phyloP scores from a whole-genome alignment of 2,113 vertebrate species.

The Mesembrinibis cayennensis region DNA sequence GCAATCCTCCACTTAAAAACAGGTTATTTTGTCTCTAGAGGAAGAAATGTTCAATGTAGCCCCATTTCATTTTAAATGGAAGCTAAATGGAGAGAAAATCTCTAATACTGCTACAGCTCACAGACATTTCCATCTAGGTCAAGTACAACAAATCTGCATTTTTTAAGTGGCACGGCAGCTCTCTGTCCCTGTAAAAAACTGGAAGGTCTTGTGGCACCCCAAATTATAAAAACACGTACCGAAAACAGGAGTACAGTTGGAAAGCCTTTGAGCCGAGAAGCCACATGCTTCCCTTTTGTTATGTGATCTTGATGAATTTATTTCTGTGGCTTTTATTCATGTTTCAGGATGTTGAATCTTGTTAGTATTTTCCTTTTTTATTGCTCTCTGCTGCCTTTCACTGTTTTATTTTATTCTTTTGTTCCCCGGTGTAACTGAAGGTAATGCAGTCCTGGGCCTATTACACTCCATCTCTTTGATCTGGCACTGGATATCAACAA shows the following conservation, averaged over 20 bases:
- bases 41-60: neutral
- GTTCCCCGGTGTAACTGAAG: neutral
- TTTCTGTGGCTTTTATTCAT: slow-evolving; percentile 31
- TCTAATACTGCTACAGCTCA: neutral
- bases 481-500: slow-evolving; percentile 56
- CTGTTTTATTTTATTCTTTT: slow-evolving; percentile 49
- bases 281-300: slow-evolving; percentile 18
- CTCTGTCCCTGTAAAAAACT: neutral
- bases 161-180: neutral
- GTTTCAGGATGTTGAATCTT: neutral
- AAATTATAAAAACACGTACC: neutral
- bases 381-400: slow-evolving; percentile 18
- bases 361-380: slow-evolving; percentile 51
- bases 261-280: slow-evolving; percentile 2
- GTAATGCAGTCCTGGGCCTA: slow-evolving; percentile 22
- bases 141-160: slow-evolving; percentile 26
- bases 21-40: slow-evolving; percentile 3
- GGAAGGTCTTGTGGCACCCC: neutral
- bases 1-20: neutral
- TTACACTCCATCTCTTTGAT: slow-evolving; percentile 54
- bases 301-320: slow-evolving; percentile 33
- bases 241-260: neutral
- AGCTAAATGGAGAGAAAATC: slow-evolving; percentile 27
- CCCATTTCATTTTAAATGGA: slow-evolving; percentile 7
- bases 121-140: slow-evolving; percentile 39